Base-by-base conservation (phyloP, 64 coral and sea anemone species). In the Trachythela sp. region DNA sequence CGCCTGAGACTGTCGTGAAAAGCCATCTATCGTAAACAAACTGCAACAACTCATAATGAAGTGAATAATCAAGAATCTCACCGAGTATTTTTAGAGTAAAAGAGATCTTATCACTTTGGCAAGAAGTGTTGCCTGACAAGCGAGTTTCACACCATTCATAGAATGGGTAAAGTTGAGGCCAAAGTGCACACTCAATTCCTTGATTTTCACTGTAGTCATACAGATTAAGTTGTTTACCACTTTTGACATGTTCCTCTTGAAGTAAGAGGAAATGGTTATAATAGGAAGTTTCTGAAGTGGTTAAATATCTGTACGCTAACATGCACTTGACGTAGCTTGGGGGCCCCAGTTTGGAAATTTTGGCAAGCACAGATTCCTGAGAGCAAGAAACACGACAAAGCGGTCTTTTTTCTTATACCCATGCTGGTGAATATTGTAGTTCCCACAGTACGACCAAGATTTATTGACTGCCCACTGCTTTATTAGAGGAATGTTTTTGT, bases 251-350 rank as follows among this genome's bases (percentile, higher is more conserved):
- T 80, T 80, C 9, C 20, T 80, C 75, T 37, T 29, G 2, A 9
- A 80, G 33, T 80, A 80, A 80, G 13, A 80, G 31, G 75, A 80
- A 80, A 80, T 80, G 75, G 20, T 80, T 80, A 38, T 80, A 80
- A 17, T n/a, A 14, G 9, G 75, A 34, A 9, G 31, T 13, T 80
- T 35, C 9, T 15, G 31, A 80, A 37, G 75, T 80, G 8, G 75
- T 80, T 80, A 80, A 13, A 80, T 14, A 36, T 18, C 71, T 77
- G 31, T 77, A 77, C 30, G 71, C 71, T 38, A 77, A 77, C 71
- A 77, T 77, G 71, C 71, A 77, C 26, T 77, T 77, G 31, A 77
- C 4, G 30, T 77, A 38, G 31, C 71, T 77, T 5, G 6, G 6
- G 30, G 20, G 7, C 2, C 30, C 4, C 9, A 68, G 30, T 31